Evolutionary conservation across 2,797 vertebrate species (phyloP), one percentile per base, ranked within the genome.

Genomic region (Aotus griseimembra): DNA sequence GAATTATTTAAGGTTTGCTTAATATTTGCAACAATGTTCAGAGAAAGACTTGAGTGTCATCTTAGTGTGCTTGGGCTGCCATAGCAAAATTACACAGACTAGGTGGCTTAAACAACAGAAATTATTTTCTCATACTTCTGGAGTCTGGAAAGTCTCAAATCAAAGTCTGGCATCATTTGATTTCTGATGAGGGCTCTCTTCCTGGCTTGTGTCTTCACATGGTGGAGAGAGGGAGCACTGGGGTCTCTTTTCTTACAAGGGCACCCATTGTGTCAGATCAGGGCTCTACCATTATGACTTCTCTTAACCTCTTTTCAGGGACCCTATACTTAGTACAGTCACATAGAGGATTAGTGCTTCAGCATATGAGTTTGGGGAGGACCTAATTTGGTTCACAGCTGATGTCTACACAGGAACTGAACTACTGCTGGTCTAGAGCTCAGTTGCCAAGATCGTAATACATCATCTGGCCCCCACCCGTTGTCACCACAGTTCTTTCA

Each of bases 1-100:
- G 77, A 80, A 58, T 93, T 73, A 72, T 82, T 73, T n/a, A 20
- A 95, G 44, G 50, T 96, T 90, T 55, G 4, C 36, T 96, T 89
- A 80, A 52, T 48, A 83, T 44, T 70, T 96, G 13, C 12, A 36
- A 55, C 22, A 48, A 1, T 91, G 94, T 94, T 72, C 79, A 73
- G 52, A 30, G 30, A 94, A 52, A 80, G 26, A 20, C 33, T 79
- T 84, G 4, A 4, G 26, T 92, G 8, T 55, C 72, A 5, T 58
- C 76, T 92, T 52, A 15, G 14, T 73, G 19, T 24, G 2, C 33
- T 82, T 75, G n/a, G 30, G 15, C 22, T 72, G 5, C 85, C 57
- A 10, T 76, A 36, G 87, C 44, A 61, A 86, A 93, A 80, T n/a
- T 52, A 19, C 1, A n/a, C 26, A 76, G 41, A 39, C 33, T 36